phyloP scores from a whole-genome alignment of 2,113 vertebrate species.

The Aviceda subcristata region DNA sequence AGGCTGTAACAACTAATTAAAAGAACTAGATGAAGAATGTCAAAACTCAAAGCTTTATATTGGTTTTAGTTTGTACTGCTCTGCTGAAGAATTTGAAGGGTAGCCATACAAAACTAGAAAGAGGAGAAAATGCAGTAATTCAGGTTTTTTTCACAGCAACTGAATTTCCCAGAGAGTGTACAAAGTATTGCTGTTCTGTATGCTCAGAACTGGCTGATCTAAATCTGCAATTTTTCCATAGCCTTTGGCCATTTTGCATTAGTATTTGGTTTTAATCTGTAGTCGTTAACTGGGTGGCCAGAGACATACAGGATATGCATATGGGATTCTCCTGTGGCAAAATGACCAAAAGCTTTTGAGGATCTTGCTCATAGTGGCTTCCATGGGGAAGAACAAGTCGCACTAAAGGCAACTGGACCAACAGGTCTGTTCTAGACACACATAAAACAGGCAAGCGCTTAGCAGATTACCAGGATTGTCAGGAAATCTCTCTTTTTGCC shows the following conservation, averaged over 20 bases:
- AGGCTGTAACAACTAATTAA: neutral
- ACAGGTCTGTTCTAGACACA: neutral
- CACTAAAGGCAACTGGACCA: neutral
- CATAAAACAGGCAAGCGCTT: neutral
- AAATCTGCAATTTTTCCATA: neutral
- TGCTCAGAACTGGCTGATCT: neutral
- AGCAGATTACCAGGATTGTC: neutral
- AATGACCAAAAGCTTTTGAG: neutral
- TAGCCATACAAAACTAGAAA: neutral
- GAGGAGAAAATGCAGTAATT: neutral
- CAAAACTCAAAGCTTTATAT: neutral
- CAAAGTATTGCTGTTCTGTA: neutral
- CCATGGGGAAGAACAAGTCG: neutral
- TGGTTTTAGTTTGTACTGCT: neutral
- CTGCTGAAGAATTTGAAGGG: neutral
- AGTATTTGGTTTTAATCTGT: neutral
- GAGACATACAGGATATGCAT: neutral
- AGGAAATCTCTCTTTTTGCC: neutral
- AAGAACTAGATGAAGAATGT: neutral
- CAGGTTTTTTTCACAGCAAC: neutral
- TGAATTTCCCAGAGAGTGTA: neutral
- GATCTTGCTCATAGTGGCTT: neutral
- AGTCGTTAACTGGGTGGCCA: neutral
- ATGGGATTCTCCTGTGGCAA: neutral
- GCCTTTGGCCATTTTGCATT: neutral